These are phyloP conservation scores for Achroia grisella DNA, from an alignment of 1,140 invertebrate genomes.

Conservation along the genomic window DNA sequence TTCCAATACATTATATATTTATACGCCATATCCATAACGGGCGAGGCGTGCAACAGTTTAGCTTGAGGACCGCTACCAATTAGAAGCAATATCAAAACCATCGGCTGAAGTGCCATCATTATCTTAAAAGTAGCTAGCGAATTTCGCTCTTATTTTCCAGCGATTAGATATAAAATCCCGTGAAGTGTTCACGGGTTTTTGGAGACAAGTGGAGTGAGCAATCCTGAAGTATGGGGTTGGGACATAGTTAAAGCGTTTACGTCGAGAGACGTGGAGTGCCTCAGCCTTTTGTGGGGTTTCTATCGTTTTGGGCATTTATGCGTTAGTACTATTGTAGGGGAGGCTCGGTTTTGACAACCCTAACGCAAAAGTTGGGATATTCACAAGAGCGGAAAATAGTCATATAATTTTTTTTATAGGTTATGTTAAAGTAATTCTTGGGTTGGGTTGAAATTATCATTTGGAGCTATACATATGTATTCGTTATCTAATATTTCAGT, in stretches of 20 bases:
- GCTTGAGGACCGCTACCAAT: constrained; percentile 62
- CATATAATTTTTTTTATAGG: constrained; percentile 12
- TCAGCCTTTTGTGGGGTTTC: constrained; percentile 64
- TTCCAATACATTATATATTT: too few relatives aligned
- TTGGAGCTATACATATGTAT: too few relatives aligned
- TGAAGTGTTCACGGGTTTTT: constrained; percentile 61
- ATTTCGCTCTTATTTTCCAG: constrained; percentile 35
- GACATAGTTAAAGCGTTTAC: constrained; percentile 72
- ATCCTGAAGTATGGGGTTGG: constrained; percentile 64
- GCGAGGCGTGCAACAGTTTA: constrained; percentile 70
- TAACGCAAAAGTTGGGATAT: constrained; percentile 8
- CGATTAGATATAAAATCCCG: constrained; percentile 47
- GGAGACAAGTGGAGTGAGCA: constrained; percentile 72
- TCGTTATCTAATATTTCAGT: too few relatives aligned
- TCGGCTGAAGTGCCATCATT: constrained; percentile 69
- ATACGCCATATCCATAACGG: too few relatives aligned
- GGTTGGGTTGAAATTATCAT: too few relatives aligned
- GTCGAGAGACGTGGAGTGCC: constrained; percentile 54
- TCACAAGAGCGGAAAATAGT: constrained; percentile 32
- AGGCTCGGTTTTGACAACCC: constrained; percentile 50
- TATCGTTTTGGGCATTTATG: constrained; percentile 58
- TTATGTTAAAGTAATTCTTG: too few relatives aligned
- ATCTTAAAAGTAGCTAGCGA: constrained; percentile 42
- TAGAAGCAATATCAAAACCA: constrained; percentile 67
- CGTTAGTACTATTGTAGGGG: constrained; percentile 61